Evolutionary conservation across 1,140 invertebrate genomes (phyloP).

Genomic region (Trichonephila inaurata): DNA sequence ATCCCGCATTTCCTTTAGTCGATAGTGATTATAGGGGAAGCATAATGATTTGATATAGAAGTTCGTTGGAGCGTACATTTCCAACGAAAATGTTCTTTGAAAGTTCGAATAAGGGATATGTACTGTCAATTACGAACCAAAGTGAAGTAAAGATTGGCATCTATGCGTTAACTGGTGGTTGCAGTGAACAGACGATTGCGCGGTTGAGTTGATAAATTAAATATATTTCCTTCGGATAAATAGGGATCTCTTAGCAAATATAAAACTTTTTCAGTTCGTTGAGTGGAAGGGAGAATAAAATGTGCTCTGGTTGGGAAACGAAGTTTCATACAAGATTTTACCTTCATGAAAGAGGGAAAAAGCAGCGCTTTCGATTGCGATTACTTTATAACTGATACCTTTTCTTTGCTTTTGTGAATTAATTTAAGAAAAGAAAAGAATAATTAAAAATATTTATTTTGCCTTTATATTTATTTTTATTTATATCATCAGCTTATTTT

Average conservation of each 20-base stretch:
- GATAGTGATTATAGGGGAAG: slow-evolving; percentile 65
- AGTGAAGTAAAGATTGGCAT: slow-evolving; percentile 50
- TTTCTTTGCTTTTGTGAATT: background rate
- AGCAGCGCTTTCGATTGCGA: background rate
- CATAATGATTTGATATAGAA: slow-evolving; percentile 62
- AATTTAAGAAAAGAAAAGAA: background rate
- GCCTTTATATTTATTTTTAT: too few species aligned
- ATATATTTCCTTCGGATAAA: slow-evolving; percentile 29
- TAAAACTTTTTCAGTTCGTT: background rate
- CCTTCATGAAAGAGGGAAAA: background rate
- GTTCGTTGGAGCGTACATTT: slow-evolving; percentile 41
- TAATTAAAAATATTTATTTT: background rate
- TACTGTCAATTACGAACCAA: slow-evolving; percentile 23
- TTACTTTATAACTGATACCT: background rate
- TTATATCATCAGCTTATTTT: too few species aligned
- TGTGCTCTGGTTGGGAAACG: background rate
- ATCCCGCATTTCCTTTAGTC: slow-evolving; percentile 9
- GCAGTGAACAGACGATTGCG: slow-evolving; percentile 11
- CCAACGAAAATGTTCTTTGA: slow-evolving; percentile 49
- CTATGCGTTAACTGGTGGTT: background rate
- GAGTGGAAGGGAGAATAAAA: background rate
- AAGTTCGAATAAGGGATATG: background rate
- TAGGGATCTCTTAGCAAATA: background rate
- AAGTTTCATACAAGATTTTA: background rate
- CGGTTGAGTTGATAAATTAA: slow-evolving; percentile 39